Evolutionary conservation across 1,140 invertebrate species (phyloP), one percentile per base, ranked within the genome.

Genomic region (Maniola jurtina): DNA sequence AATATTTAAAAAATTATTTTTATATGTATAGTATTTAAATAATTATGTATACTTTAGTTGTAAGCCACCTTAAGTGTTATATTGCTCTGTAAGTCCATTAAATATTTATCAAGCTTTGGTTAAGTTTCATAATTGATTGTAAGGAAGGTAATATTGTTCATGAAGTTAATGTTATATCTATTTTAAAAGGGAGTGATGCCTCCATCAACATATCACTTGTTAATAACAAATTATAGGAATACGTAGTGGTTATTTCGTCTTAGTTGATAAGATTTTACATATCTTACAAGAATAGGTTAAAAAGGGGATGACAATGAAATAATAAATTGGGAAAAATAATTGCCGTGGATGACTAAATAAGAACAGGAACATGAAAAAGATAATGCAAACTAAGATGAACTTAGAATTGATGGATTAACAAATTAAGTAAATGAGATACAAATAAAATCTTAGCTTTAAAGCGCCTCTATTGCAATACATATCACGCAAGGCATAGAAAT

Each of bases 141-240:
- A 81, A 79, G 78, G 55, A 79, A 76, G 52, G 34, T 57, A 73
- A 65, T 79, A 82, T 79, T 77, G 72, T 81, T 82, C 79, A 78
- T 80, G 62, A 70, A 81, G 66, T 79, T 80, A 84, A 81, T 83
- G 73, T 81, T 82, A 83, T 73, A 65, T 80, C 60, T 80, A 84
- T 74, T 81, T 76, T 75, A 81, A 85, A 79, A 73, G 77, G 62
- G 86, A 87, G 86, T 83, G 80, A 83, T 86, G 69, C 66, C 85
- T 88, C 85, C 81, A 82, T 71, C 84, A 80, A 90, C 88, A 90
- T 90, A 90, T 90, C 88, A 90, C 84, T 90, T 88, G 88, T 89
- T 88, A 89, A 85, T 84, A 89, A 88, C 74, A 84, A 87, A 86
- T 86, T 88, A 86, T 84, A 88, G 80, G 81, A 79, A 69, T 83